Conservation (phyloP, 2,797 vertebrate species). For the Cygnus olor region DNA sequence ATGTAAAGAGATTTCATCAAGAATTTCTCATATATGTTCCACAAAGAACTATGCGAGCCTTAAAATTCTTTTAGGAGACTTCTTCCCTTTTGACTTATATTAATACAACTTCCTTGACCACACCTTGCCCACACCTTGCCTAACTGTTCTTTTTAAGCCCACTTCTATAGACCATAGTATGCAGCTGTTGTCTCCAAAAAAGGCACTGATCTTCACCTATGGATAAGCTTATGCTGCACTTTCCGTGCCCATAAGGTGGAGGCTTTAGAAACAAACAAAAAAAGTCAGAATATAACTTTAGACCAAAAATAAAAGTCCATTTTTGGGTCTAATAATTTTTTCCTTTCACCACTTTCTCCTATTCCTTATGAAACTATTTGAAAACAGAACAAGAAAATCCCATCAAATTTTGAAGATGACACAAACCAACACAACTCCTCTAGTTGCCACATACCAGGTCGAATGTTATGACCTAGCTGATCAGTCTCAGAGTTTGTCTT, state of each 20-base stretch:
- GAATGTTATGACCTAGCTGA: not conserved
- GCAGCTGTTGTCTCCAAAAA: not conserved
- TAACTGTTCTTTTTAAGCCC: not conserved
- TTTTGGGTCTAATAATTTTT: not conserved
- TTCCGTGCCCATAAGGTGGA: not conserved
- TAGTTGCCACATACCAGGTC: not conserved
- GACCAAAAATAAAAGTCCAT: not conserved
- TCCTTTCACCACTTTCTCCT: not conserved
- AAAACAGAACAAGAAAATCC: not conserved
- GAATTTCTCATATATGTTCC: not conserved
- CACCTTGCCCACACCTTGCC: not conserved
- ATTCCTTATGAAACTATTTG: not conserved
- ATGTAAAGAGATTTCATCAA: not conserved
- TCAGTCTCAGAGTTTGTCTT: not conserved
- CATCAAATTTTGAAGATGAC: not conserved
- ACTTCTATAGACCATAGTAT: accelerated
- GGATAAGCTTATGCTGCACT: not conserved
- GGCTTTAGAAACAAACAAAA: not conserved
- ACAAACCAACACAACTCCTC: not conserved
- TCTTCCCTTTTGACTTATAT: not conserved
- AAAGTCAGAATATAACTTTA: not conserved
- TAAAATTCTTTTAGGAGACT: not conserved
- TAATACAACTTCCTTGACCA: not conserved
- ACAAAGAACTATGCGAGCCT: not conserved
- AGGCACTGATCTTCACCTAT: not conserved